Percentiles rank a stretch among this genome's conserved stretches.
phyloP scores from a whole-genome alignment of 64 coral and sea anemone genomes.

The Catalaphyllia jardinei region DNA sequence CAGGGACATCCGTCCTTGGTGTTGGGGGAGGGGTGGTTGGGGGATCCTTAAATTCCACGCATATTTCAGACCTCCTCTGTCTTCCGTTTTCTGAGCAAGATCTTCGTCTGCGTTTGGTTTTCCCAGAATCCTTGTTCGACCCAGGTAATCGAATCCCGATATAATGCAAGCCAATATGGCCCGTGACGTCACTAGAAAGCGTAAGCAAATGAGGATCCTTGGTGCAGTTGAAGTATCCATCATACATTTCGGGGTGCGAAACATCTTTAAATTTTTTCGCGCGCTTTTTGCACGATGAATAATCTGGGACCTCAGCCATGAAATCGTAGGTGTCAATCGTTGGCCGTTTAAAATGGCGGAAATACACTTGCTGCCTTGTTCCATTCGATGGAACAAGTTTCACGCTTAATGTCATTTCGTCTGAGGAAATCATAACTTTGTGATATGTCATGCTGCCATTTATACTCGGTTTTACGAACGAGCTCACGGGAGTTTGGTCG shows the following conservation, averaged over 20 bases:
- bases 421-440: conserved; percentile 32
- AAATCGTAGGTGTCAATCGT: conserved; percentile 45
- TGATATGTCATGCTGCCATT: conserved; percentile 73
- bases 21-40: conserved; percentile 80
- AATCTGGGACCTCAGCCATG: conserved; percentile 67
- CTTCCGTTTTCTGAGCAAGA: conserved; percentile 70
- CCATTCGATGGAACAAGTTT: conserved; percentile 44
- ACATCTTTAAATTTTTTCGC: neutral
- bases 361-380: conserved; percentile 47
- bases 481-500: neutral
- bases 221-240: conserved; percentile 48
- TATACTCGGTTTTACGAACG: conserved; percentile 64
- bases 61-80: conserved; percentile 66
- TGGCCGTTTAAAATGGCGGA: conserved; percentile 49
- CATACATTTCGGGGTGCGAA: neutral
- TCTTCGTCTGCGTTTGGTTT: conserved; percentile 56
- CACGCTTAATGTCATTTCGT: conserved; percentile 37
- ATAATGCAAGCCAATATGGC: conserved; percentile 51
- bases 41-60: conserved; percentile 90
- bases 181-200: conserved; percentile 52
- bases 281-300: conserved; percentile 54
- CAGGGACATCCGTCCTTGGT: conserved; percentile 39
- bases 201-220: conserved; percentile 53
- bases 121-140: neutral
- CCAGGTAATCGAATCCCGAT: conserved; percentile 52